Evolutionary conservation across 2,113 vertebrate genomes (phyloP).

Genomic region (Cyprinodon brontotheroides): DNA sequence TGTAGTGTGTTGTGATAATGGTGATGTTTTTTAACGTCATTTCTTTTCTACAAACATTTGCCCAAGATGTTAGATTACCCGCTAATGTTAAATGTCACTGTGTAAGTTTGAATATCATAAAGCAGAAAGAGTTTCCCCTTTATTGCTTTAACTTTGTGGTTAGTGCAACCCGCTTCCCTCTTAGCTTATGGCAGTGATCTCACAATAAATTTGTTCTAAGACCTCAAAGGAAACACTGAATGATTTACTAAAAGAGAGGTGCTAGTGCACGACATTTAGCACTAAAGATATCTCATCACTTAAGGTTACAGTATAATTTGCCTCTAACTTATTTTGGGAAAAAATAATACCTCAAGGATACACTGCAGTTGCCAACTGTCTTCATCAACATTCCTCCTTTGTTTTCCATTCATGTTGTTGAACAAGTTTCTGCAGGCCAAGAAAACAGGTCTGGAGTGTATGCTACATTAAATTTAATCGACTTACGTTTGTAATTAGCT

Average conservation of each 20-base stretch:
- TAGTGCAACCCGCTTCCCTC: neutral
- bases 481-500: no score
- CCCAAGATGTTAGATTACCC: constrained; percentile 6
- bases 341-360: neutral
- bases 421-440: neutral
- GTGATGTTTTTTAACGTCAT: neutral
- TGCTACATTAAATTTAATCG: no score
- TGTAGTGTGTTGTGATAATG: neutral
- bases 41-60: neutral
- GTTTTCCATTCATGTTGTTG: neutral
- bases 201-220: neutral
- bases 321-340: neutral
- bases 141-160: neutral
- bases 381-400: neutral
- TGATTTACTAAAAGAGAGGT: neutral
- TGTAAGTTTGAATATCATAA: neutral
- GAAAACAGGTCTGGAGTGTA: no score
- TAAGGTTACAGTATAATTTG: neutral
- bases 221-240: neutral
- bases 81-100: constrained; percentile 7
- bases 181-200: neutral
- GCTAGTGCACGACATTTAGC: no score
- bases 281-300: no score
- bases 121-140: neutral
- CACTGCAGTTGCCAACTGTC: constrained; percentile 11